These are phyloP conservation scores for Junonia oenone DNA, from an alignment of 2,888 invertebrate genomes.

Conservation along the genomic window DNA sequence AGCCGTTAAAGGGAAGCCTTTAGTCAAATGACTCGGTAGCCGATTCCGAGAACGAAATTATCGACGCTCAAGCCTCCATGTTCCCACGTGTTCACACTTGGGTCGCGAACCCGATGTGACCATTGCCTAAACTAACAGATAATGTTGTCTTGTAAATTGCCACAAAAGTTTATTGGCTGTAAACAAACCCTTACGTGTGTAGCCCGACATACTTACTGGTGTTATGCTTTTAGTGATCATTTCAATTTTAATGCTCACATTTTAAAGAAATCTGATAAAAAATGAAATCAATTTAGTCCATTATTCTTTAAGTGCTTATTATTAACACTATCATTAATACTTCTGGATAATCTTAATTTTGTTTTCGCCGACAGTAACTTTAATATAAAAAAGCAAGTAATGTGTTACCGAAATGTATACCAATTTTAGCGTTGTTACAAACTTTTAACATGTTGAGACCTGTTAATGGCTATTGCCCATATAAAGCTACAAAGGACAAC, in stretches of 20 bases:
- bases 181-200: no score
- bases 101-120: conserved; percentile 38
- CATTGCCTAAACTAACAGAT: conserved; percentile 1
- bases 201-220: no score
- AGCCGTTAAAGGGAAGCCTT: conserved; percentile 5
- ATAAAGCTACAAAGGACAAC: conserved; percentile 1
- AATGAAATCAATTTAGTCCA: background rate
- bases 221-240: no score
- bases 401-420: background rate
- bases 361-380: background rate
- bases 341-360: background rate
- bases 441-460: background rate
- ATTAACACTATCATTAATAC: background rate
- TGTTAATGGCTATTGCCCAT: background rate
- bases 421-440: background rate
- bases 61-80: conserved; percentile 23
- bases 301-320: background rate
- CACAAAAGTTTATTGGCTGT: background rate
- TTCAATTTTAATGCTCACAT: background rate
- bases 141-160: background rate
- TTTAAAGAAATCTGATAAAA: background rate
- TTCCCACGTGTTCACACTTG: conserved; percentile 35
- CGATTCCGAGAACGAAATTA: conserved; percentile 27
- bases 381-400: background rate
- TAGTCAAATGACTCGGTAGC: conserved; percentile 18